Evolutionary conservation across 1,140 invertebrate species (phyloP).

Genomic region (Rhyacophila brunnea): DNA sequence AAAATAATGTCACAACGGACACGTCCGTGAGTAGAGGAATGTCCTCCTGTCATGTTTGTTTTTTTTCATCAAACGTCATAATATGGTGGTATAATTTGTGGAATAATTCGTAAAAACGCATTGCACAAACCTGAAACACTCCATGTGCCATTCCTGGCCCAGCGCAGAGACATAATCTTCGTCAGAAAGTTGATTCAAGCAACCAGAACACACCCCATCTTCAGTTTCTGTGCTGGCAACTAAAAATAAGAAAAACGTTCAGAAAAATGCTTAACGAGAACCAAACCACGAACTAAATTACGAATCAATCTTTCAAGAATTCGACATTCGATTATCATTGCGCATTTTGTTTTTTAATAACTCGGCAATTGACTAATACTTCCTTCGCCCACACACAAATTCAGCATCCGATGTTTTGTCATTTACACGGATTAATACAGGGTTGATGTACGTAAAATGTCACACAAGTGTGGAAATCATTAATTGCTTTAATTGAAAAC

Average conservation of each 20-base stretch:
- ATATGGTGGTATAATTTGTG: too few species aligned
- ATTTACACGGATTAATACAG: background rate
- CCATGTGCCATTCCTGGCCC: constrained; percentile 82
- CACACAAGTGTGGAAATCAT: background rate
- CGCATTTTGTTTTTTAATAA: too few species aligned
- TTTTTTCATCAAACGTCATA: too few species aligned
- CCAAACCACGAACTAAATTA: background rate
- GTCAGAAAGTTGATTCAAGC: constrained; percentile 70
- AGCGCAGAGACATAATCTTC: constrained; percentile 78
- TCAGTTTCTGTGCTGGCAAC: constrained; percentile 26
- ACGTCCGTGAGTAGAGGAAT: too few species aligned
- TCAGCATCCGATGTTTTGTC: background rate
- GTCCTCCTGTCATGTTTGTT: too few species aligned
- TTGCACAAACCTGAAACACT: constrained; percentile 77
- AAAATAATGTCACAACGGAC: too few species aligned
- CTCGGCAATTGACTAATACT: constrained; percentile 24
- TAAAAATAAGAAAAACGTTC: constrained; percentile 1
- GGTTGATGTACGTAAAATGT: background rate
- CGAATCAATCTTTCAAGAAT: background rate
- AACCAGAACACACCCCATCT: constrained; percentile 65
- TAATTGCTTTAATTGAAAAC: background rate
- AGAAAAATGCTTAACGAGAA: background rate
- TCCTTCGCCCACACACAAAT: constrained; percentile 26
- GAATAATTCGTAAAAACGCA: too few species aligned
- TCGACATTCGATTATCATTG: too few species aligned